Conservation (phyloP, 2,113 vertebrate species). For the Delphinus delphis region DNA sequence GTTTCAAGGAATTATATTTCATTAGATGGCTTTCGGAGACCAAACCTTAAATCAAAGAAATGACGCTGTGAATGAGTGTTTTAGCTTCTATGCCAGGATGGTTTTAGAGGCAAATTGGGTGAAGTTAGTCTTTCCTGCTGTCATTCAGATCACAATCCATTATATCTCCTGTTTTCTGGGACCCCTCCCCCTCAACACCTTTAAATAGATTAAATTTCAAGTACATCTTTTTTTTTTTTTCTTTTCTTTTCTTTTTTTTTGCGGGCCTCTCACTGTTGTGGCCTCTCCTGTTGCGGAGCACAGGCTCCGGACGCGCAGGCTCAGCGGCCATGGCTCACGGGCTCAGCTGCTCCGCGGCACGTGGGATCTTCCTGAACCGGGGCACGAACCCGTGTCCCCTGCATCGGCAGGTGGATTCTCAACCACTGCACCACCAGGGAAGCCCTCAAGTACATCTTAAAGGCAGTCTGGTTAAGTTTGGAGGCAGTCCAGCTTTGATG, state of each 20-base stretch:
- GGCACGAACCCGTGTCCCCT: too few species aligned
- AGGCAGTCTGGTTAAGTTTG: background rate
- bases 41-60: conserved; percentile 11
- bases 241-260: too few species aligned
- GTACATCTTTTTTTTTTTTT: background rate
- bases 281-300: too few species aligned
- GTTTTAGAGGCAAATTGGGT: conserved; percentile 14
- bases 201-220: background rate
- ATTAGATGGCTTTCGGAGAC: background rate
- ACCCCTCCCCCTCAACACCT: background rate
- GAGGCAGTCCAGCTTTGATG: background rate
- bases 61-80: background rate
- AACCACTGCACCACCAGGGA: too few species aligned
- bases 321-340: too few species aligned
- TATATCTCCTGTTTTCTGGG: background rate
- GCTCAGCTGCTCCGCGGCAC: too few species aligned
- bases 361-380: too few species aligned
- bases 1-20: background rate
- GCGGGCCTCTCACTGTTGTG: too few species aligned
- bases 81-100: background rate
- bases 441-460: background rate
- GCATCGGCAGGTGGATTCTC: too few species aligned
- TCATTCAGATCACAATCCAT: background rate
- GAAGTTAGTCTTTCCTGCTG: background rate
- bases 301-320: too few species aligned